A percentile compares a stretch with the other conserved stretches of the same genome.
Evolutionary conservation across 1,140 invertebrate genomes (phyloP).

Genomic region (Lepidostoma basale): DNA sequence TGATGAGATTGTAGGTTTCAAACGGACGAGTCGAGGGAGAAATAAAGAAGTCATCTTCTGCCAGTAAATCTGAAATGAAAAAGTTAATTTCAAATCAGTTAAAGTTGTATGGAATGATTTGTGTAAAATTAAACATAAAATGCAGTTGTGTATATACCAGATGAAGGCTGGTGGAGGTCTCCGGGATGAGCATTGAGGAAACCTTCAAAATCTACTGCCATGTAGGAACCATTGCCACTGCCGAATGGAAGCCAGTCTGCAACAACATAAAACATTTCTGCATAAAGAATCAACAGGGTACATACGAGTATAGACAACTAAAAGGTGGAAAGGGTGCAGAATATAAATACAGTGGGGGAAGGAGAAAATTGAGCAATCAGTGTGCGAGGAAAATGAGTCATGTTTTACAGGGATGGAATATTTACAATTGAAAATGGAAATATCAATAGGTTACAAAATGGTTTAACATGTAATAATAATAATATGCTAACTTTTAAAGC

Average conservation of each 20-base stretch:
- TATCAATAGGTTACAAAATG: no score
- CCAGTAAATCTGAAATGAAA: slow-evolving; percentile 47
- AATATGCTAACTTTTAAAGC: no score
- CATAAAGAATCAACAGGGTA: no score
- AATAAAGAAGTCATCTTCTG: slow-evolving; percentile 72
- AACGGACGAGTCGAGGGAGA: slow-evolving; percentile 73
- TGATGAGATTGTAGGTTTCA: slow-evolving; percentile 65
- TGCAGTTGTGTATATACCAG: neutral
- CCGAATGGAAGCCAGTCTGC: slow-evolving; percentile 30
- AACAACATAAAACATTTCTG: no score
- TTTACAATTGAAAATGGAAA: no score
- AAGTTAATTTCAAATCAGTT: neutral
- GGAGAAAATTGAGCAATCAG: no score
- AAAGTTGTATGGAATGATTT: neutral
- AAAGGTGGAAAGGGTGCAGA: no score
- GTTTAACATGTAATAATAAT: no score
- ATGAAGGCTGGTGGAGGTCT: slow-evolving; percentile 15
- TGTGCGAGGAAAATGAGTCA: no score
- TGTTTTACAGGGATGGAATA: no score
- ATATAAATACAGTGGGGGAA: no score
- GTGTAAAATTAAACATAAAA: neutral
- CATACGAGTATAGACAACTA: no score
- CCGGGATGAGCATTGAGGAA: slow-evolving; percentile 25
- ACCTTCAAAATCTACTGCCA: slow-evolving; percentile 24
- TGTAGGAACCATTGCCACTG: slow-evolving; percentile 16